A percentile compares a stretch with the other conserved stretches of the same genome.
Conservation (phyloP, 2,113 vertebrate species). For the Cebus imitator region DNA sequence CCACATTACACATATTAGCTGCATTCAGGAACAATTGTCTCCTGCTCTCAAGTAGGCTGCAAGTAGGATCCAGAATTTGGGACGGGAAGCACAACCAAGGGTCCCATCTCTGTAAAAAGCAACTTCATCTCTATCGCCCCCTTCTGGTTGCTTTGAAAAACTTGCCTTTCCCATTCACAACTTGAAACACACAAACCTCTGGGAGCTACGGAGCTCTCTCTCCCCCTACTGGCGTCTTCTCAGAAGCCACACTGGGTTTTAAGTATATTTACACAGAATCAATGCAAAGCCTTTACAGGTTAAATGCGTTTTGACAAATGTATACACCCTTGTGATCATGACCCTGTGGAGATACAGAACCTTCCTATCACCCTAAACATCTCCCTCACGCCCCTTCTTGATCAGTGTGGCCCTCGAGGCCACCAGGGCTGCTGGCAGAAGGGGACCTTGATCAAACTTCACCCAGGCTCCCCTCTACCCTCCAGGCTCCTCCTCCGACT, state of each 20-base stretch:
- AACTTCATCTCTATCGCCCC: neutral
- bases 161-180: neutral
- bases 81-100: neutral
- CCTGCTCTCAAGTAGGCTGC: neutral
- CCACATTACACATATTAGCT: rapidly evolving
- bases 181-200: neutral
- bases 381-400: too few species aligned
- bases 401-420: neutral
- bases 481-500: neutral
- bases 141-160: neutral
- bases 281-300: neutral
- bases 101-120: neutral
- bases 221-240: neutral
- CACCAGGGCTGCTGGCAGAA: neutral
- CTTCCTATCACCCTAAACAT: neutral
- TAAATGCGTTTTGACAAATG: neutral
- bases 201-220: neutral
- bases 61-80: neutral
- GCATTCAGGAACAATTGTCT: neutral
- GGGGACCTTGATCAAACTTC: neutral
- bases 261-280: rapidly evolving
- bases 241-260: neutral
- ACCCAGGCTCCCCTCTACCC: neutral
- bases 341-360: rapidly evolving
- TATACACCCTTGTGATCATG: rapidly evolving